phyloP scores from a whole-genome alignment of 2,888 invertebrate species.

The Alcis repandata region DNA sequence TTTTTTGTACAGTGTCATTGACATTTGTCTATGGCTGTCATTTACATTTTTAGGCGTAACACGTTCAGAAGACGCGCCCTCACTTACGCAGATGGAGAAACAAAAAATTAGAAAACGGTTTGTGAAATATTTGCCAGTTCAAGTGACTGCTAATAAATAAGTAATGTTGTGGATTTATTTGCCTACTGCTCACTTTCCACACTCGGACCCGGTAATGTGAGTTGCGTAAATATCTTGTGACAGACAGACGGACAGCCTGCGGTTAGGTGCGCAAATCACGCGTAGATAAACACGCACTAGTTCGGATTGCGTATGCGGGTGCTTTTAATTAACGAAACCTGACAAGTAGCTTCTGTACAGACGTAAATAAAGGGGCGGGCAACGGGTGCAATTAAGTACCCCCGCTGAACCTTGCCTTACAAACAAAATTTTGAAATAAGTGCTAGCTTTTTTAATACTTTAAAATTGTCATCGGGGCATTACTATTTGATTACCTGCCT shows the following conservation, averaged over 20 bases:
- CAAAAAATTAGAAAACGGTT: background rate
- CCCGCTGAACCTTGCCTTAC: too few relatives aligned
- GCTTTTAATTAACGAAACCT: background rate
- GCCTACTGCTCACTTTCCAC: conserved; percentile 28
- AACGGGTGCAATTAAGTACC: too few relatives aligned
- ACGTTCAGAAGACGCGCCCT: too few relatives aligned
- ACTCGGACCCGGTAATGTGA: conserved; percentile 21
- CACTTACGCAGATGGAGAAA: background rate
- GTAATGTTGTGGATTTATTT: conserved; percentile 31
- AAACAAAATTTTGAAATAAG: too few relatives aligned
- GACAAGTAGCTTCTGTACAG: too few relatives aligned
- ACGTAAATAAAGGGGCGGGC: too few relatives aligned
- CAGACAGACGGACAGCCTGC: conserved; percentile 21
- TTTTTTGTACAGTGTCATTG: too few relatives aligned
- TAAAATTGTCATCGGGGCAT: too few relatives aligned
- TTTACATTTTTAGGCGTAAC: too few relatives aligned
- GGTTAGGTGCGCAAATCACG: conserved; percentile 37
- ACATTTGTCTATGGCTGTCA: too few relatives aligned
- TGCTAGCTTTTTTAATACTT: too few relatives aligned
- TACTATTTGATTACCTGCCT: too few relatives aligned
- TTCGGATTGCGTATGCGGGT: conserved; percentile 17
- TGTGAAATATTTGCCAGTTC: conserved; percentile 6
- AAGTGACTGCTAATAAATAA: background rate
- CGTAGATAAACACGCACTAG: conserved; percentile 31
- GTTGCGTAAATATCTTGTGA: conserved; percentile 38